Percentiles rank a stretch among this genome's conserved stretches.
These are phyloP conservation scores for Nineta flava DNA, from an alignment of 2,888 invertebrate species.

Conservation along the genomic window DNA sequence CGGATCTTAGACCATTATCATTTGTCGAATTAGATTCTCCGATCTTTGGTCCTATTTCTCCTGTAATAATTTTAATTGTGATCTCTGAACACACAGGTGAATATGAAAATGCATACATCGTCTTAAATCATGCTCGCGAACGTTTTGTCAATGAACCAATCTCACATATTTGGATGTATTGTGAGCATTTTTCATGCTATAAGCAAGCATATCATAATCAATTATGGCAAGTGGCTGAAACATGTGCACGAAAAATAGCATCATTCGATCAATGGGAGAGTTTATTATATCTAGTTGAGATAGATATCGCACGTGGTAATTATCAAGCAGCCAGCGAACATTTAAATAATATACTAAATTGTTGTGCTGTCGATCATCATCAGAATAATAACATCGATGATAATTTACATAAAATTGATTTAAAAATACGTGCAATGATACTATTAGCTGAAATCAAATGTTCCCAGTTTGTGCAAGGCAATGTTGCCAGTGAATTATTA, in stretches of 20 bases:
- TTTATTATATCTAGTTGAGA: constrained; percentile 31
- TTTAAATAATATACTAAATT: constrained; percentile 34
- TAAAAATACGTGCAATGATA: constrained; percentile 50
- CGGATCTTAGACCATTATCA: too few relatives aligned
- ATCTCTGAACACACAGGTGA: too few relatives aligned
- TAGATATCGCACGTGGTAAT: constrained; percentile 27
- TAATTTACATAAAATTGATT: constrained; percentile 24
- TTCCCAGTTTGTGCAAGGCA: constrained; percentile 20
- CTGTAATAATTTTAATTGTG: too few relatives aligned
- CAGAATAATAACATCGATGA: too few relatives aligned
- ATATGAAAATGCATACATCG: constrained; percentile 35
- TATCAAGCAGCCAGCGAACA: constrained; percentile 25
- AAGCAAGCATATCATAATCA: constrained; percentile 33
- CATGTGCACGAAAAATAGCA: constrained; percentile 48
- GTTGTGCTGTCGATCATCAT: constrained; percentile 35
- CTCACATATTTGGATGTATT: constrained; percentile 49
- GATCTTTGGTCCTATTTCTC: too few relatives aligned
- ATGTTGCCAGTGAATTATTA: constrained; percentile 33
- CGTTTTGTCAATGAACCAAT: constrained; percentile 46
- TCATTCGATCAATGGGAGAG: constrained; percentile 51
- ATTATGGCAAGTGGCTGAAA: constrained; percentile 54
- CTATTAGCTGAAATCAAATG: constrained; percentile 50
- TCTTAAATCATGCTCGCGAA: constrained; percentile 44
- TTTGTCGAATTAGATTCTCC: too few relatives aligned
- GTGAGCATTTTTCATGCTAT: constrained; percentile 39